Conservation (phyloP, 2,113 vertebrate species). For the Muntiacus muntjak region DNA sequence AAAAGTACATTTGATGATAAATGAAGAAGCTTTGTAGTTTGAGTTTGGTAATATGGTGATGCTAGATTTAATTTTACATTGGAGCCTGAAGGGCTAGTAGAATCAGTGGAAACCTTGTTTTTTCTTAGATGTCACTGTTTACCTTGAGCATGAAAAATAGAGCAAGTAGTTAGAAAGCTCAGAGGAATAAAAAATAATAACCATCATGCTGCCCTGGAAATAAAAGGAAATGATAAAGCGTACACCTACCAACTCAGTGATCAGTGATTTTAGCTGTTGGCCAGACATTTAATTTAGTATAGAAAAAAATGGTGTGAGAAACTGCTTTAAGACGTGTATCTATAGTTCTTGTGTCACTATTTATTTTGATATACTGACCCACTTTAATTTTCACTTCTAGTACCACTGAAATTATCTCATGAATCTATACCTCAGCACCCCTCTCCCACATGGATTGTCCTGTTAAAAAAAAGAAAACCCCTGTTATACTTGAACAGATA, state of each 20-base stretch:
- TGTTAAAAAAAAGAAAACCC: conserved; percentile 25
- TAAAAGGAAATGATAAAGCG: conserved; percentile 52
- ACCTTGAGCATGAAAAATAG: conserved; percentile 66
- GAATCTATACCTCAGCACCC: not conserved
- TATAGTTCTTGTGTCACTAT: conserved; percentile 41
- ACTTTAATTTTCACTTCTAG: conserved; percentile 50
- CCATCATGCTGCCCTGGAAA: conserved; percentile 16
- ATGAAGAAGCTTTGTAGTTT: not conserved
- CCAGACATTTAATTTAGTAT: conserved; percentile 52
- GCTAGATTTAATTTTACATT: conserved; percentile 35
- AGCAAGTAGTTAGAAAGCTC: conserved; percentile 37
- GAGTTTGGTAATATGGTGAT: conserved; percentile 17
- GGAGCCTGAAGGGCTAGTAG: not conserved
- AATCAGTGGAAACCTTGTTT: conserved; percentile 46
- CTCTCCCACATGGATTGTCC: not conserved
- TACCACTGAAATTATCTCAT: conserved; percentile 24
- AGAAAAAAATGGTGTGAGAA: conserved; percentile 51
- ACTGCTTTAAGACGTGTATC: conserved; percentile 13
- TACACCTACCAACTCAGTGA: conserved; percentile 8
- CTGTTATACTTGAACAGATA: conserved; percentile 28
- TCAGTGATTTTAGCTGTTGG: conserved; percentile 46
- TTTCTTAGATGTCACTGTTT: conserved; percentile 45
- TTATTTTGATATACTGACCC: conserved; percentile 65
- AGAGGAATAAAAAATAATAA: conserved; percentile 66
- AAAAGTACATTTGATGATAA: not conserved